phyloP scores from a whole-genome alignment of 2,888 invertebrate genomes.

The Mesopsocus fuscifrons region DNA sequence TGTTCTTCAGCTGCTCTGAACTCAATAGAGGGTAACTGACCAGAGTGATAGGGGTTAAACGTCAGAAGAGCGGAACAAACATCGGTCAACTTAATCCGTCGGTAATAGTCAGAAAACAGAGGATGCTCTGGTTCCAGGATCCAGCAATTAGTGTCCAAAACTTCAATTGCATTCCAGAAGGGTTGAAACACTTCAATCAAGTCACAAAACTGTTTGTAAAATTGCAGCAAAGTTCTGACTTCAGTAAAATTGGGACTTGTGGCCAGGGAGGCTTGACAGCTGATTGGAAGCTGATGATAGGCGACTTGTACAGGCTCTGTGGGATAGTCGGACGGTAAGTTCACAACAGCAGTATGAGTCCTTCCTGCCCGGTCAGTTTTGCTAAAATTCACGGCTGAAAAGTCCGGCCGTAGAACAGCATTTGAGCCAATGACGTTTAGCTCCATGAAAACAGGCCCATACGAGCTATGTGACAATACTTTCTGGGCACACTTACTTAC shows the following conservation, averaged over 20 bases:
- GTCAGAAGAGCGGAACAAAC: not conserved
- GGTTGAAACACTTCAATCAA: not conserved
- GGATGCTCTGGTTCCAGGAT: not conserved
- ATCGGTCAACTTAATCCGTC: not conserved
- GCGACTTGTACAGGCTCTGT: not conserved
- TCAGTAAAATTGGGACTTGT: not conserved
- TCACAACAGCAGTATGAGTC: not conserved
- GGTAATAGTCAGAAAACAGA: not conserved
- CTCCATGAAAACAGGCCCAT: not conserved
- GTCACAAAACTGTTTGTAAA: not conserved
- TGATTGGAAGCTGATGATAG: not conserved
- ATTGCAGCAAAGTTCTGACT: not conserved
- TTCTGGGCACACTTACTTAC: not conserved
- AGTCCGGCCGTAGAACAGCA: not conserved
- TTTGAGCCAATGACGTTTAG: not conserved
- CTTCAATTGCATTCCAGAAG: not conserved
- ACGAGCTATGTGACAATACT: not conserved
- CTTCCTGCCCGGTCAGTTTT: not conserved
- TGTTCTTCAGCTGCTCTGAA: not conserved
- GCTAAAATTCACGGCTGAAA: not conserved
- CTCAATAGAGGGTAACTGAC: not conserved
- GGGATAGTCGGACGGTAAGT: not conserved
- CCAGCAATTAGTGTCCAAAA: not conserved
- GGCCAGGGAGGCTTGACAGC: not conserved
- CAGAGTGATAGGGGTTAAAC: not conserved